These are phyloP conservation scores for Apantesis nais DNA, from an alignment of 2,888 invertebrate species.

Conservation along the genomic window DNA sequence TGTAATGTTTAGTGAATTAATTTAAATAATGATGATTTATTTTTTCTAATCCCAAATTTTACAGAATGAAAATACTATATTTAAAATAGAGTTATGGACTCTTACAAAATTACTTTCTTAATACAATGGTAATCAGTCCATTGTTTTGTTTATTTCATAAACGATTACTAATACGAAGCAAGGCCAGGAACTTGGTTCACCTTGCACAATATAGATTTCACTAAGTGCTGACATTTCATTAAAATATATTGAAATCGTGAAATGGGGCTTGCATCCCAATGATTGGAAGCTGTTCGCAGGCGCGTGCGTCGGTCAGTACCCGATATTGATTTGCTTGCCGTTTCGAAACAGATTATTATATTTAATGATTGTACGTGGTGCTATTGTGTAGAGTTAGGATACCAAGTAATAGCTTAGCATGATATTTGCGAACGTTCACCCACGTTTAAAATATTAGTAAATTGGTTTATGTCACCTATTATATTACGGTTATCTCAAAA, in stretches of 20 bases:
- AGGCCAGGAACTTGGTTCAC: conserved; percentile 56
- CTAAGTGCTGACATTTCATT: conserved; percentile 83
- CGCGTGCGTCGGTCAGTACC: conserved; percentile 71
- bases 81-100: not conserved
- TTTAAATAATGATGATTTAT: too few species aligned
- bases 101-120: conserved; percentile 26
- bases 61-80: not conserved
- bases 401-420: conserved; percentile 31
- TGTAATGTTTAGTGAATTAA: not conserved
- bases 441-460: conserved; percentile 20
- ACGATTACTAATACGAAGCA: conserved; percentile 53
- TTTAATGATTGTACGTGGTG: conserved; percentile 51
- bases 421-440: conserved; percentile 25
- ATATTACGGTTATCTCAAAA: not conserved
- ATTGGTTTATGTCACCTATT: not conserved
- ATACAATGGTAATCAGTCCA: conserved; percentile 48
- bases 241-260: conserved; percentile 85
- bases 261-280: conserved; percentile 80
- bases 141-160: conserved; percentile 59
- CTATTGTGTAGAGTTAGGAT: conserved; percentile 44
- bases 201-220: conserved; percentile 78
- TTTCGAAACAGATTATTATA: conserved; percentile 65
- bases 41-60: not conserved
- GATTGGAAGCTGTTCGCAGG: conserved; percentile 71
- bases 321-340: conserved; percentile 75